phyloP scores from a whole-genome alignment of 2,888 invertebrate species.

The Drosophila lacicola region DNA sequence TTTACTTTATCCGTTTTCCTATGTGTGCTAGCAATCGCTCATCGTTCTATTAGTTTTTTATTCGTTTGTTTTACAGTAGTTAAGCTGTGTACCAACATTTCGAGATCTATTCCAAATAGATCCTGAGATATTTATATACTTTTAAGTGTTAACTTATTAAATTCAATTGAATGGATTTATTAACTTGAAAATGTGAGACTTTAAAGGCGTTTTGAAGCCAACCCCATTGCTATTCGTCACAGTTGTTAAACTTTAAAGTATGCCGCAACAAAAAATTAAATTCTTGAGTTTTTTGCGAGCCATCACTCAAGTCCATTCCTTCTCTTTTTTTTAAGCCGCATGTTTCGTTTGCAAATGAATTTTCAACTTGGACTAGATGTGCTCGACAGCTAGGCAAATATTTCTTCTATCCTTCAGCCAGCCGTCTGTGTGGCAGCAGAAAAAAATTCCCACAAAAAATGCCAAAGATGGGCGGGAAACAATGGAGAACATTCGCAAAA shows the following conservation, averaged over 20 bases:
- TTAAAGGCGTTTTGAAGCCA: neutral
- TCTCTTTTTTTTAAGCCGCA: slow-evolving; percentile 21
- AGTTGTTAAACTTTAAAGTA: slow-evolving; percentile 23
- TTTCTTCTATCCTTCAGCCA: slow-evolving; percentile 15
- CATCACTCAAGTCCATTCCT: slow-evolving; percentile 65
- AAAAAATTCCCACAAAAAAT: slow-evolving; percentile 40
- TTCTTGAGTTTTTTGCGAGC: slow-evolving; percentile 43
- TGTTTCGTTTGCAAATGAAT: slow-evolving; percentile 58
- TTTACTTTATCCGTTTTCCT: neutral
- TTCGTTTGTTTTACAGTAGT: neutral
- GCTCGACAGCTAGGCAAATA: slow-evolving; percentile 57
- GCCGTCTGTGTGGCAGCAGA: neutral
- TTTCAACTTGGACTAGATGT: slow-evolving; percentile 47
- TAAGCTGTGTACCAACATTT: neutral
- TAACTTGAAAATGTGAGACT: neutral
- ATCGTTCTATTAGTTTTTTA: neutral
- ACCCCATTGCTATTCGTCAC: neutral
- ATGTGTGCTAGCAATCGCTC: neutral
- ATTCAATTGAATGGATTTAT: too few relatives aligned
- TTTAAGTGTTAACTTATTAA: neutral
- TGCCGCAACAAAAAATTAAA: slow-evolving; percentile 38
- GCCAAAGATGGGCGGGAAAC: slow-evolving; percentile 14
- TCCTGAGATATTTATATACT: slow-evolving; percentile 1
- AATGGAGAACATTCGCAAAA: slow-evolving; percentile 31
- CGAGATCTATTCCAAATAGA: neutral